Conservation (phyloP, 2,797 vertebrate species). For the Spheniscus humboldti region DNA sequence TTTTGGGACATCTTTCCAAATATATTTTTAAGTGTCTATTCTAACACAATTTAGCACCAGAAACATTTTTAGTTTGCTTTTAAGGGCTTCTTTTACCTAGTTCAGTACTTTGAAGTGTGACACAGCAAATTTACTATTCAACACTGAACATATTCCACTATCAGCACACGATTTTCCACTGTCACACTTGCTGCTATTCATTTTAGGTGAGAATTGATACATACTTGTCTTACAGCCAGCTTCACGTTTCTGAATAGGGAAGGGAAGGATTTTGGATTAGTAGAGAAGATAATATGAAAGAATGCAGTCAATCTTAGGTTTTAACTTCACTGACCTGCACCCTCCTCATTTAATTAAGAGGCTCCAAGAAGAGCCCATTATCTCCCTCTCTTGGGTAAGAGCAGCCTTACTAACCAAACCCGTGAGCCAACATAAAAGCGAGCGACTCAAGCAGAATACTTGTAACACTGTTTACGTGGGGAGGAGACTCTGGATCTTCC, state of each 20-base stretch:
- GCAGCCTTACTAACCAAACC: background rate
- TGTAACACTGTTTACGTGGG: background rate
- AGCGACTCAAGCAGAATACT: background rate
- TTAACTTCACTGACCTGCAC: background rate
- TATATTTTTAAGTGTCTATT: background rate
- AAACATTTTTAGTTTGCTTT: background rate
- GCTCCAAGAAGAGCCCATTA: background rate
- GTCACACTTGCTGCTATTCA: background rate
- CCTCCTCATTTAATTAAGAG: background rate
- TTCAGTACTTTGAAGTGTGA: background rate
- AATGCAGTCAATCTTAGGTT: background rate
- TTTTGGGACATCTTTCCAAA: background rate
- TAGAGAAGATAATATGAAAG: accelerated
- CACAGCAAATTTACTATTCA: background rate
- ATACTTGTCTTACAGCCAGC: background rate
- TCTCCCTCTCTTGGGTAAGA: background rate
- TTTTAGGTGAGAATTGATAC: background rate
- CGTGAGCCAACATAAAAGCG: background rate
- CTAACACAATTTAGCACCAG: background rate
- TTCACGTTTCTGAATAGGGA: background rate
- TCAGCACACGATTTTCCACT: background rate
- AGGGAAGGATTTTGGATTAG: background rate
- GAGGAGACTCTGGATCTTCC: background rate
- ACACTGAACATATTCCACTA: background rate
- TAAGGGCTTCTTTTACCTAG: background rate